Evolutionary conservation across 2,888 invertebrate genomes (phyloP), one percentile per base, ranked within the genome.

Genomic region (Charanyca ferruginea): DNA sequence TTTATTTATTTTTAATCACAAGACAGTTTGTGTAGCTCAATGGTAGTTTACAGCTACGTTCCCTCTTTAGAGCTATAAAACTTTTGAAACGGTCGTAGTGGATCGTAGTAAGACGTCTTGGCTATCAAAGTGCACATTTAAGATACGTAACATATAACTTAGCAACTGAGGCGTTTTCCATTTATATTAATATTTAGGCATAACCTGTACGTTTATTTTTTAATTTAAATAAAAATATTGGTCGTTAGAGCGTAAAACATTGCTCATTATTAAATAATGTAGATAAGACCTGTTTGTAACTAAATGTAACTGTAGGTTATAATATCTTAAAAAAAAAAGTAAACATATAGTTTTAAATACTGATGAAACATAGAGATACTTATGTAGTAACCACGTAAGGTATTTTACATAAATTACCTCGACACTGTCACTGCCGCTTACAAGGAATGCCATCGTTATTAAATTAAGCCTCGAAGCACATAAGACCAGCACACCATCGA

Each of bases 1-100:
- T 72, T 71, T 71, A 72, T 72, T 71, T 71, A 52, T 57, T 77
- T 73, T 62, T 73, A 77, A 77, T 73, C 72, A 72, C 41, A n/a
- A 54, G 48, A 28, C 64, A 64, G 57, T 48, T 48, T 23, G 45
- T 53, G 57, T 25, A 25, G 22, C 22, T 55, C 28, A 32, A 18
- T 28, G 22, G 32, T 38, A 62, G 48, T 53, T 48, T 47, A 62
- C 42, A 57, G 28, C 47, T 28, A 16, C 13, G 63, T 62, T 57
- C n/a, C 20, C 45, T 47, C 42, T 47, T 61, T 57, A 62, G 1
- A 57, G 52, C 38, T 48, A 52, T 52, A 62, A 63, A 77, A 77
- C 47, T 63, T 57, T 52, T 44, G 38, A 57, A 62, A 57, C 51
- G 22, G 7, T 60, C 25, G 41, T 54, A 54, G 35, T 49, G 42